Evolutionary conservation across 2,888 invertebrate species (phyloP).

Genomic region (Cerceris rybyensis): DNA sequence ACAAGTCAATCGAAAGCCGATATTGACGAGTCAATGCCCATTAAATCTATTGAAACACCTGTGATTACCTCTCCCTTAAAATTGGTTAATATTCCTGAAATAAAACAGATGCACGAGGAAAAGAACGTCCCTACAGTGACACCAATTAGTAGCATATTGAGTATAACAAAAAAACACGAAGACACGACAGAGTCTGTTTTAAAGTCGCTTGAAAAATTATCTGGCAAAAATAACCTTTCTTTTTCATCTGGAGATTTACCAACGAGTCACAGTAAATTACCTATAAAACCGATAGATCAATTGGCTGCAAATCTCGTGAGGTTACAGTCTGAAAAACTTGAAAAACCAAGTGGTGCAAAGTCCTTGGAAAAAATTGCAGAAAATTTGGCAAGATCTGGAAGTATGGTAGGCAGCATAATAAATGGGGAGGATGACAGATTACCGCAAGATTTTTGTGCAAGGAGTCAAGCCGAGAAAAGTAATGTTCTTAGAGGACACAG

Average conservation of each 20-base stretch:
- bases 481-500: constrained; percentile 63
- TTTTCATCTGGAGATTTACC: constrained; percentile 46
- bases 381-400: constrained; percentile 76
- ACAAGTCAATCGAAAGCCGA: constrained; percentile 31
- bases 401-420: constrained; percentile 53
- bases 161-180: constrained; percentile 51
- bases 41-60: constrained; percentile 77
- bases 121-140: constrained; percentile 38
- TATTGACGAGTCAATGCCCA: constrained; percentile 46
- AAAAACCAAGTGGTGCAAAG: constrained; percentile 70
- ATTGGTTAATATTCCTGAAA: constrained; percentile 70
- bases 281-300: constrained; percentile 78
- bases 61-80: constrained; percentile 79
- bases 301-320: constrained; percentile 77
- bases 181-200: constrained; percentile 47
- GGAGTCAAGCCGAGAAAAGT: constrained; percentile 58
- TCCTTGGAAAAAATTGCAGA: constrained; percentile 80
- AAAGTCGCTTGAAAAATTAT: constrained; percentile 58
- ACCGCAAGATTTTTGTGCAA: constrained; percentile 63
- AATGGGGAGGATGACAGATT: constrained; percentile 71
- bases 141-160: constrained; percentile 38
- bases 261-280: constrained; percentile 69
- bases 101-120: constrained; percentile 69
- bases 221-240: constrained; percentile 51
- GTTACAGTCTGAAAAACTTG: constrained; percentile 76